Base-by-base conservation (phyloP, 2,888 invertebrate genomes). In the Drosophila stalkeri region DNA sequence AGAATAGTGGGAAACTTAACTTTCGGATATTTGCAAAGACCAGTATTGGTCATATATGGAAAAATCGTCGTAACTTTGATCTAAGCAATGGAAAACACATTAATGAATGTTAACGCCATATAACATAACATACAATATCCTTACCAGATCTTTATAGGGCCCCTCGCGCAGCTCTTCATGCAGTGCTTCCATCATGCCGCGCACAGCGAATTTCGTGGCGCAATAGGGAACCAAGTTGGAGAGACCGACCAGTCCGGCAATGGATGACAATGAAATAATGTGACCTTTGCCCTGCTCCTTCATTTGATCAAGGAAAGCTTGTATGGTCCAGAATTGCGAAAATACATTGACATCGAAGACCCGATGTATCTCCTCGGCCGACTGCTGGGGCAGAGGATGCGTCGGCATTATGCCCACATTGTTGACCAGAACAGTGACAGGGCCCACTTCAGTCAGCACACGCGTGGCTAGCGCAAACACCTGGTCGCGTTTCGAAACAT, bases 381-480 rank as follows among this genome's bases (percentile, higher is more conserved):
- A 94, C 69, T 96, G 95, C 52, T 95, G 94, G 39, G 95, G 92
- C 60, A 97, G 93, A 0, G 95, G 94, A 91, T 96, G 96, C 85
- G 96, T 96, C 0, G 97, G 96, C 96, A 97, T 97, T 75, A 97
- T 96, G 6, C 97, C 98, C 0, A 97, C 98, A 93, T 98, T 98
- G 93, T 97, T 97, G 11, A 97, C 94, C 63, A 98, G 92, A 89
- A 98, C 95, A 0, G 96, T 95, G 6, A 97, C 95, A 62, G 95
- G 94, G 0, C 97, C 97, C 0, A 97, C 95, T 80, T 97, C 96
- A 7, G 93, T 92, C 57, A 94, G 94, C 2, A 97, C 94, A 89
- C 94, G 94, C 59, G 94, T 94, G 0, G 96, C 96, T 51, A 95
- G 91, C 23, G 94, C 93, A 57, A 95, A 92, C 1, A 97, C 96